Evolutionary conservation across 2,888 invertebrate genomes (phyloP), one percentile per base, ranked within the genome.

Genomic region (Agonopterix alstromeriana): DNA sequence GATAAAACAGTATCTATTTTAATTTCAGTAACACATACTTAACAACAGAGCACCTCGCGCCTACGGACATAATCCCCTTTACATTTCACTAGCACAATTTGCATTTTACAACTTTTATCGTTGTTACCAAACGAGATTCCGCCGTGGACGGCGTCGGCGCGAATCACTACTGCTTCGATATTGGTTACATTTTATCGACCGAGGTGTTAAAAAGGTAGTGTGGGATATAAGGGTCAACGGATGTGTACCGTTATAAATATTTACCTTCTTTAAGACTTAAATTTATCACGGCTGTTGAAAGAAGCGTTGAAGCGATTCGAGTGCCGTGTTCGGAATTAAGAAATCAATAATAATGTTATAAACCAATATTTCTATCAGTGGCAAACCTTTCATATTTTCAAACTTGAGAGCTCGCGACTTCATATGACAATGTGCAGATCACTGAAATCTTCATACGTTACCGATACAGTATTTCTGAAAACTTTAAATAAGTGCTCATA

Each of bases 61-160:
- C 83, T 84, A 77, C 27, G 27, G 86, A 85, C 71, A 78, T 75
- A 67, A 73, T 74, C 82, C 82, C 85, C 78, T 78, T 78, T 78
- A 76, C 82, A 82, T 82, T 82, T 82, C 78, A 81, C 78, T 82
- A 77, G 70, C 57, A 63, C 73, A 70, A 86, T 87, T 86, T 83
- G 79, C 86, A 87, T 87, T 84, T 86, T 80, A 86, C 85, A 83
- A 81, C 81, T 82, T 86, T 80, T 83, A 84, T 82, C 81, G 78
- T 68, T 77, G 82, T 80, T 52, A 71, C 68, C 77, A 79, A 82
- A 80, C 77, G 75, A 79, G 78, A 73, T 68, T 73, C 67, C 68
- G 64, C 69, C 68, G 69, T 70, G 71, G 69, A 69, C 76, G 69
- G 70, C 71, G 69, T 68, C 76, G 73, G 73, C 70, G 73, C 70